These are phyloP conservation scores for Lasiurus cinereus DNA, from an alignment of 2,113 vertebrate genomes.

Conservation along the genomic window DNA sequence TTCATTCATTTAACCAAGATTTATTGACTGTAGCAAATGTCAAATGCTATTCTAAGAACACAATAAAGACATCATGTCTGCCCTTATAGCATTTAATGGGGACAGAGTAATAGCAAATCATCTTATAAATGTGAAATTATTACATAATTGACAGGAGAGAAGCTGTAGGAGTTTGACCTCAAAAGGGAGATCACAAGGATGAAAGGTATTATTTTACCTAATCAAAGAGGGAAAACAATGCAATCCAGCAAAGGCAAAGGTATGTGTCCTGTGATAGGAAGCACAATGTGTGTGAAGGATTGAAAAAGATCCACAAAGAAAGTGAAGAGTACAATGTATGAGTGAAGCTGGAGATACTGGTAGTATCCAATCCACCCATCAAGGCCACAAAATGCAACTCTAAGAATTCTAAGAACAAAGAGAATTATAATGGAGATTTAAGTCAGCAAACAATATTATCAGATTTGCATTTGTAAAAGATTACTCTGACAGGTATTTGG, in stretches of 20 bases:
- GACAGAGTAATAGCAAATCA: neutral
- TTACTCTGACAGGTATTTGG: neutral
- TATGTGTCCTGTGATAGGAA: neutral
- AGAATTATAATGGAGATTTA: neutral
- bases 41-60: neutral
- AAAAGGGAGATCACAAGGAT: neutral
- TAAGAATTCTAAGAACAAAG: neutral
- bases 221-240: neutral
- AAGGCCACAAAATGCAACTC: neutral
- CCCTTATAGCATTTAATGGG: neutral
- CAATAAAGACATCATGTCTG: neutral
- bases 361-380: neutral
- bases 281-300: neutral
- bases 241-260: neutral
- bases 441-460: neutral
- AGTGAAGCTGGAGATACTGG: neutral
- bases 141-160: neutral
- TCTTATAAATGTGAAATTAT: neutral
- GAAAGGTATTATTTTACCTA: slow-evolving; percentile 21
- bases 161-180: neutral
- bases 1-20: neutral
- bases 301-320: neutral
- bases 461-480: neutral
- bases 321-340: neutral
- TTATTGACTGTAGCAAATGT: neutral